Conservation (phyloP, 2,113 vertebrate genomes). For the Hystrix cristata region DNA sequence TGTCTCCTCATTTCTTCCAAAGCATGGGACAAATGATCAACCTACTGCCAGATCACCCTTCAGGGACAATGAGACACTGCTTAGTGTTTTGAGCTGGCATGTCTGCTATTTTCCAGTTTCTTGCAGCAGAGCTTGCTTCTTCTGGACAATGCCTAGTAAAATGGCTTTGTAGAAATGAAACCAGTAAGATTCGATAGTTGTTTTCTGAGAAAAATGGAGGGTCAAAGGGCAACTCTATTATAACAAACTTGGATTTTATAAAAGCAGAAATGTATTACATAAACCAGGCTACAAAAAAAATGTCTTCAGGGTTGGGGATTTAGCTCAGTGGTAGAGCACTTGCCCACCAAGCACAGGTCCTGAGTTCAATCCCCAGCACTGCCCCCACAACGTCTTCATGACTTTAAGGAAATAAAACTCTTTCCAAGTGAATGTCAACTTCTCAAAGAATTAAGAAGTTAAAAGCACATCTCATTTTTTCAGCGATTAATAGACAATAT, state of each 20-base stretch:
- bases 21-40: not conserved
- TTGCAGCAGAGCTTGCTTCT: not conserved
- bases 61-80: not conserved
- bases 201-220: constrained; percentile 54
- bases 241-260: not conserved
- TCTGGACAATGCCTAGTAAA: constrained; percentile 2
- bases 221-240: not conserved
- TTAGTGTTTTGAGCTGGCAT: not conserved
- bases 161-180: constrained; percentile 36
- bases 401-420: constrained; percentile 26
- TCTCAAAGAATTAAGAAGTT: constrained; percentile 47
- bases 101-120: constrained; percentile 25
- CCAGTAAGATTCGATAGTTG: not conserved
- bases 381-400: not conserved
- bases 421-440: not conserved
- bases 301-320: not conserved
- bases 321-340: too few species aligned
- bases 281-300: constrained; percentile 44
- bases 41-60: not conserved
- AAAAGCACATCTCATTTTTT: constrained; percentile 50
- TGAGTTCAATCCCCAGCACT: too few species aligned
- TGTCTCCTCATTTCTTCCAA: constrained; percentile 10
- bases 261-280: constrained; percentile 31
- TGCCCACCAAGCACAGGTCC: too few species aligned
- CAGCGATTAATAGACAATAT: constrained; percentile 55